Evolutionary conservation across 1,140 invertebrate genomes (phyloP), one percentile per base, ranked within the genome.

Genomic region (Solen grandis): DNA sequence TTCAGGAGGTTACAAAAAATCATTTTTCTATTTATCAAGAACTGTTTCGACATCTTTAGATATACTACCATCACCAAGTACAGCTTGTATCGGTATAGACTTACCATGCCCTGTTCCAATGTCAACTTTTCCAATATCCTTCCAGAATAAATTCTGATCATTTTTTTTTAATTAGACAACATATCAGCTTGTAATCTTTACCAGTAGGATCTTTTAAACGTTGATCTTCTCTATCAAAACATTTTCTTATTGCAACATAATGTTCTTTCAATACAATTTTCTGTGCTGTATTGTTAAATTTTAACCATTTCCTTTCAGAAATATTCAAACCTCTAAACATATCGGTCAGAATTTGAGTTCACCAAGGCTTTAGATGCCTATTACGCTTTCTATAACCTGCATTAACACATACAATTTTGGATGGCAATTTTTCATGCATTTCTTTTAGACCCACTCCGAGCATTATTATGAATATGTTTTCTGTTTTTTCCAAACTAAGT

Each of bases 271-370:
- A 33, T 16, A 2, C 13, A 31, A 10, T 55, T 13, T 14, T 55
- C 5, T 14, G 2, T 4, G 46, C 3, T 29, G 5, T 54, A 27
- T 25, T 29, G 19, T 55, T 57, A 59, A 50, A 10, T 57, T 55
- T 57, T 2, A 72, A n/a, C 68, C 54, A 72, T 10, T 19, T 35
- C n/a, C n/a, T 55, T 57, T 72, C 68, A 33, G 50, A 29, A 35
- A 2, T 5, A 14, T n/a, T 5, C 1, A 72, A 1, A 10, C 2
- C 8, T 2, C 36, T 55, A 35, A 35, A 62, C 29, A 50, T 31
- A 38, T 19, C 2, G 22, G 22, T 13, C 19, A 75, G 27, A 5
- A 31, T 27, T 2, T 41, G 19, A 57, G 14, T 41, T 59, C 72
- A 62, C 33, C 57, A 75, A 14, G 59, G 57, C 52, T 75, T 50